phyloP scores from a whole-genome alignment of 2,888 invertebrate genomes.

The Gisinianus flammeolus region DNA sequence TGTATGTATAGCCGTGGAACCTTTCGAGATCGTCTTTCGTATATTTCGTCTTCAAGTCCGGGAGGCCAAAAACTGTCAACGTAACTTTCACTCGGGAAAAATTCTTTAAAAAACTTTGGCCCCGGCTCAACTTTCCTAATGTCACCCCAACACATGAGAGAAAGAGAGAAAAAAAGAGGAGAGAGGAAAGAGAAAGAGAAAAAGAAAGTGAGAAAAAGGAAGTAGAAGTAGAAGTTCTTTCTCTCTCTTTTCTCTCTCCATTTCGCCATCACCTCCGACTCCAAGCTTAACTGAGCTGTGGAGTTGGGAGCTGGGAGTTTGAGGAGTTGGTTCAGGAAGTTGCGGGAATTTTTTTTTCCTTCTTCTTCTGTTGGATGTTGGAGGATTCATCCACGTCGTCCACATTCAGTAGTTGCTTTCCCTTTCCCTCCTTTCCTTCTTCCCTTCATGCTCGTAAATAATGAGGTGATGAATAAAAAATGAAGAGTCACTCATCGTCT shows the following conservation, averaged over 20 bases:
- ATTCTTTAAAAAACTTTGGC: neutral
- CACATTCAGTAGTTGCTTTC: neutral
- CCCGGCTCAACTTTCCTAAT: neutral
- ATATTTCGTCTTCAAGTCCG: no score
- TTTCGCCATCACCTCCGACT: no score
- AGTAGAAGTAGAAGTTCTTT: no score
- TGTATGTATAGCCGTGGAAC: no score
- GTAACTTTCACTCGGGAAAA: neutral
- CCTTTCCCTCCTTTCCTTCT: neutral
- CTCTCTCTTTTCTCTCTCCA: no score
- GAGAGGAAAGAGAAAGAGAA: neutral
- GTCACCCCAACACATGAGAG: neutral
- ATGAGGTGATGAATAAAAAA: slow-evolving; percentile 12
- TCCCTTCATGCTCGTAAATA: neutral
- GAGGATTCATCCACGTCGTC: neutral
- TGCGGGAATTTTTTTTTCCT: neutral
- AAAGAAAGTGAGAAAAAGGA: neutral
- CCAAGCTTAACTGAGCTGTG: no score
- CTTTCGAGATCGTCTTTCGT: neutral
- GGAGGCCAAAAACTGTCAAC: slow-evolving; percentile 9
- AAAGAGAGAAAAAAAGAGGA: neutral
- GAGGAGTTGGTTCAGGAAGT: neutral
- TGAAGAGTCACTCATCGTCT: slow-evolving; percentile 11
- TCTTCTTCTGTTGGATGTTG: neutral
- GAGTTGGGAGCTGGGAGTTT: neutral